Base-by-base conservation (phyloP, 2,888 invertebrate species). In the Neelides folsomi region DNA sequence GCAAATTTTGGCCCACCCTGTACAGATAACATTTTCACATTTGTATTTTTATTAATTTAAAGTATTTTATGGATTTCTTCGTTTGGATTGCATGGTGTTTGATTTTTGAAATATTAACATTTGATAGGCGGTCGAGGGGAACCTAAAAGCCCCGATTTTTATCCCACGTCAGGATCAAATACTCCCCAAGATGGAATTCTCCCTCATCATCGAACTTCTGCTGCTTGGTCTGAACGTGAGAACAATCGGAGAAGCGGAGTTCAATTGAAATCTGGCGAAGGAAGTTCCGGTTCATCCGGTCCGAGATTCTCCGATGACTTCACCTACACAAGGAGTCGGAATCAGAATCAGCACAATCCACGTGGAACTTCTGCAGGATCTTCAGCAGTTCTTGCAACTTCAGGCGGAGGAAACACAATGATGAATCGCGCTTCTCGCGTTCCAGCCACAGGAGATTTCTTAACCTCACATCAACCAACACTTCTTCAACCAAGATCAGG, bases 41-140 rank as follows among this genome's bases (percentile, higher is more conserved):
- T n/a, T n/a, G n/a, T n/a, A n/a, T n/a, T n/a, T n/a, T n/a, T n/a
- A 13, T 27, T 20, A 10, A 19, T 9, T 4, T 13, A 34, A 49
- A 19, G 49, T 15, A 4, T 41, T 20, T 4, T 6, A 37, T 37
- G 5, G 2, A 19, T 19, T 3, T 45, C 4, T 45, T 27, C 19
- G 15, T 6, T 15, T 43, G 19, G 36, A 19, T 19, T n/a, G 15
- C 40, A 13, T 36, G n/a, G 16, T n/a, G 43, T 40, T 19, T 19
- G 43, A 2, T 40, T 46, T 43, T 43, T 47, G n/a, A n/a, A n/a
- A 7, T 27, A 27, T 27, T 27, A 27, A 27, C 27, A 27, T 27
- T 27, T 27, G 7, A 27, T n/a, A 64, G 63, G 63, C 19, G 65
- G 65, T 18, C 55, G 59, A 35, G 64, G 64, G 38, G 65, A 66